Conservation (phyloP, 2,113 vertebrate species). For the Lampris incognitus region DNA sequence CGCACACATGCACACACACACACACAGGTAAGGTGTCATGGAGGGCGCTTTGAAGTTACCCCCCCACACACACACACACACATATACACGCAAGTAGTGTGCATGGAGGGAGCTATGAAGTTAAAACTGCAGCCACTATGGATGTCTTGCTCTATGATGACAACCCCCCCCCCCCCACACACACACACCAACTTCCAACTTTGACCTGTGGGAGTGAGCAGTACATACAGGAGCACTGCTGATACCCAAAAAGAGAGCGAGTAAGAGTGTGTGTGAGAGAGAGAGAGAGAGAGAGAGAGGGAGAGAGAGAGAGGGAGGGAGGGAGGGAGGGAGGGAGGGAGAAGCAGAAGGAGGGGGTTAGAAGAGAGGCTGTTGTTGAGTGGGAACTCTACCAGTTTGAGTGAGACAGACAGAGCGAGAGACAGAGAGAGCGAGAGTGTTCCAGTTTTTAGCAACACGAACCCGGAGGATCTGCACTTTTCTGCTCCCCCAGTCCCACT, state of each 20-base stretch:
- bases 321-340: slow-evolving; percentile 41
- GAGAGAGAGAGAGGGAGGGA: slow-evolving; percentile 39
- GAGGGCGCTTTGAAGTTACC: slow-evolving; percentile 45
- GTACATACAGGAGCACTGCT: background rate
- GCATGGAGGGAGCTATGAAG: slow-evolving; percentile 45
- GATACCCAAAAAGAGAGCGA: slow-evolving; percentile 37
- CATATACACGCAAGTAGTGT: slow-evolving; percentile 23
- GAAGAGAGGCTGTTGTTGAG: slow-evolving; percentile 53
- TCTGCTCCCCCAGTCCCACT: slow-evolving; percentile 30
- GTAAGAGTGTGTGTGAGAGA: slow-evolving; percentile 1
- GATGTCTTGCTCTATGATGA: slow-evolving; percentile 37
- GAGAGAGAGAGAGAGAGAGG: slow-evolving; percentile 10
- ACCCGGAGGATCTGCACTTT: slow-evolving; percentile 8
- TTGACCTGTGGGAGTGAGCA: slow-evolving; percentile 54
- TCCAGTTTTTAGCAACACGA: slow-evolving; percentile 27
- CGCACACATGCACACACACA: slow-evolving; percentile 54
- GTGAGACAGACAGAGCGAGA: slow-evolving; percentile 15
- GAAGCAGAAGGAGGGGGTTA: slow-evolving; percentile 6
- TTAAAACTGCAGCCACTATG: slow-evolving; percentile 41
- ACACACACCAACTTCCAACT: slow-evolving; percentile 42
- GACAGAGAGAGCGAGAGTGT: slow-evolving; percentile 29
- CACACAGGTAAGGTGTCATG: background rate
- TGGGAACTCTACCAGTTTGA: slow-evolving; percentile 22
- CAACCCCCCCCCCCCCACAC: slow-evolving; percentile 45
- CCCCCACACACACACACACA: slow-evolving; percentile 37